Conservation (phyloP, 2,797 vertebrate species). For the Anableps anableps region DNA sequence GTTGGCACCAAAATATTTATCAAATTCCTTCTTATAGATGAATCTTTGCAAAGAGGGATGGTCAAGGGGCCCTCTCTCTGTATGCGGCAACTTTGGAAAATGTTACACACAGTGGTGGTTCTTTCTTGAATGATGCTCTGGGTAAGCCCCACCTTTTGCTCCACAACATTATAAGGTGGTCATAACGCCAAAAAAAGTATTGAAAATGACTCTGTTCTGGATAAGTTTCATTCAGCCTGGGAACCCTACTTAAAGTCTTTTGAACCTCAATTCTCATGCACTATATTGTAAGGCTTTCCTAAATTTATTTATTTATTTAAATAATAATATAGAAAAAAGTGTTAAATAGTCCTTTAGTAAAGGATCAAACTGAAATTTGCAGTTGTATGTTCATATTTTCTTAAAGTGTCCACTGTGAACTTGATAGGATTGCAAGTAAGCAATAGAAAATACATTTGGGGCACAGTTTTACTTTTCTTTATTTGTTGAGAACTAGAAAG, state of each 20-base stretch:
- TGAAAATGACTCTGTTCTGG: neutral
- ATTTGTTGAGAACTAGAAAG: neutral
- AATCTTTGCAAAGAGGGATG: neutral
- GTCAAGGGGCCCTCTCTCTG: too few relatives aligned
- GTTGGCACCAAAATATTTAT: neutral
- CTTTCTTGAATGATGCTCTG: neutral
- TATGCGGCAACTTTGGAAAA: too few relatives aligned
- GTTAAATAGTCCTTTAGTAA: neutral
- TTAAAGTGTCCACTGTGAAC: neutral
- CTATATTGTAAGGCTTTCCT: neutral
- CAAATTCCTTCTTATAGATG: neutral
- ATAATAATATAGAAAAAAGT: neutral
- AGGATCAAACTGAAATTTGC: neutral
- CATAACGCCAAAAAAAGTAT: neutral
- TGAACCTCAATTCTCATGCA: neutral
- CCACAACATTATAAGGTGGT: neutral
- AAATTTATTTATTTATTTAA: neutral
- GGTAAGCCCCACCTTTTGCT: neutral
- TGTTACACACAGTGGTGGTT: too few relatives aligned
- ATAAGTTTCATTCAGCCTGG: neutral
- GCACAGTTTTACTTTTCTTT: neutral
- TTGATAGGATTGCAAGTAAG: neutral
- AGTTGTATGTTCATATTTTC: neutral
- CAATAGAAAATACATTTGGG: neutral
- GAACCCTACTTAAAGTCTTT: neutral